Percentiles rank a stretch among this genome's conserved stretches.
phyloP scores from a whole-genome alignment of 2,113 vertebrate genomes.

The Actenoides lindsayi region DNA sequence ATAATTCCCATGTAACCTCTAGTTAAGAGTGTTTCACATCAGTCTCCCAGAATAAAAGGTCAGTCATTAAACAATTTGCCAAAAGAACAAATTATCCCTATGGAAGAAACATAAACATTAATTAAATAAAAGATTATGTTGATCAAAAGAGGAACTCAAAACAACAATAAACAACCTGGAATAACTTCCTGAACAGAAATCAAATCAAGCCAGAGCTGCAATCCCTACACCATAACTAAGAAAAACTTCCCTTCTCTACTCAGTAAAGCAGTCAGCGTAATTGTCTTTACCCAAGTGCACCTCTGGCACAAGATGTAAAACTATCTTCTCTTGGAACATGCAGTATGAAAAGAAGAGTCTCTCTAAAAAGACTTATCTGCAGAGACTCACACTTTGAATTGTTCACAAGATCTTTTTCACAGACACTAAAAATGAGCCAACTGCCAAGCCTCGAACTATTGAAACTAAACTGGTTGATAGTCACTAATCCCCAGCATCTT shows the following conservation, averaged over 20 bases:
- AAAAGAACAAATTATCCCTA: conserved; percentile 11
- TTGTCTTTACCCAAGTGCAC: not conserved
- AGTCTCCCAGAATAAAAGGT: not conserved
- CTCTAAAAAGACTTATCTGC: not conserved
- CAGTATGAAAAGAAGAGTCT: not conserved
- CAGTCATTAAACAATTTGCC: conserved; percentile 23
- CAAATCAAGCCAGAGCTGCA: not conserved
- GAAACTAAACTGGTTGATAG: not conserved
- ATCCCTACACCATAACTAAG: not conserved
- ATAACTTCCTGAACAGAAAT: conserved; percentile 9
- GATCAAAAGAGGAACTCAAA: conserved; percentile 18
- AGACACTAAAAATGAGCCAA: not conserved
- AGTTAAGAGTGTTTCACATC: not conserved
- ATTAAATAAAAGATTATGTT: conserved; percentile 2
- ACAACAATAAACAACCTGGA: conserved; percentile 16
- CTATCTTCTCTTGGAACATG: not conserved
- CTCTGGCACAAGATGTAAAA: not conserved
- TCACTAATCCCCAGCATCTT: not conserved
- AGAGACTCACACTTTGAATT: not conserved
- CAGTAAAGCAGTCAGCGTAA: not conserved
- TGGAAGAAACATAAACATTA: conserved; percentile 15
- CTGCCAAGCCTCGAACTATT: not conserved
- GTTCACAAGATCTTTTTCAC: not conserved
- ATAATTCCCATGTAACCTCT: not conserved
- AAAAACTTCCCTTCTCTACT: not conserved